A percentile compares a stretch with the other conserved stretches of the same genome.
Conservation (phyloP, 2,888 invertebrate genomes). For the Melinaea menophilus region DNA sequence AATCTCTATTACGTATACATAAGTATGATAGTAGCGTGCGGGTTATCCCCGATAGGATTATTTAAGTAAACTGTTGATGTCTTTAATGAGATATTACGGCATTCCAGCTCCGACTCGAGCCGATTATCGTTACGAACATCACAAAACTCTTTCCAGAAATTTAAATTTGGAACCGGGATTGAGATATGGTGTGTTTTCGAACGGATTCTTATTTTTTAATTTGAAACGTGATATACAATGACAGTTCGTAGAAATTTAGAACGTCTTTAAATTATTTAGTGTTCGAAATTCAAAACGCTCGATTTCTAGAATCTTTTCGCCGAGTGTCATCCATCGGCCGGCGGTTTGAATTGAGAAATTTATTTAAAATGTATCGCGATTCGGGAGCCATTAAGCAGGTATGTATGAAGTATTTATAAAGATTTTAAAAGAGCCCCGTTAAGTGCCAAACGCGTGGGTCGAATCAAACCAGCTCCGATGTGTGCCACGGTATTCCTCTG, state of each 20-base stretch:
- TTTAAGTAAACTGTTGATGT: slow-evolving; percentile 47
- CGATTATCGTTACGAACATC: slow-evolving; percentile 69
- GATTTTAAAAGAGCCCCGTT: slow-evolving; percentile 43
- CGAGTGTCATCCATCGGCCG: slow-evolving; percentile 10
- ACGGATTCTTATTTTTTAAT: slow-evolving; percentile 64
- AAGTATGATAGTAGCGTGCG: slow-evolving; percentile 49
- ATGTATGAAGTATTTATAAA: slow-evolving; percentile 47
- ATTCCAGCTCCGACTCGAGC: slow-evolving; percentile 58
- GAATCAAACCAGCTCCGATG: slow-evolving; percentile 48
- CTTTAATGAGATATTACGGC: slow-evolving; percentile 71
- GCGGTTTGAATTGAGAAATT: slow-evolving; percentile 32
- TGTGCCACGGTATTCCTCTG: slow-evolving; percentile 57
- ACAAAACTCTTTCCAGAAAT: slow-evolving; percentile 69
- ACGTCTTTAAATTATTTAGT: slow-evolving; percentile 16
- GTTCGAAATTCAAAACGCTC: slow-evolving; percentile 20
- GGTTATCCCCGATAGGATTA: slow-evolving; percentile 45
- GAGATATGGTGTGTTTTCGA: slow-evolving; percentile 65
- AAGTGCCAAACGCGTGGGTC: slow-evolving; percentile 64
- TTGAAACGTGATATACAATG: slow-evolving; percentile 60
- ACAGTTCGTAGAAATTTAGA: slow-evolving; percentile 48
- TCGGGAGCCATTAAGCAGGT: slow-evolving; percentile 41
- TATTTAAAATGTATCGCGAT: slow-evolving; percentile 30
- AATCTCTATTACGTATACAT: slow-evolving; percentile 24
- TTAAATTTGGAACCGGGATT: slow-evolving; percentile 70
- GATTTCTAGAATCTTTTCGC: slow-evolving; percentile 13